Percentiles rank a stretch among this genome's conserved stretches.
phyloP scores from a whole-genome alignment of 2,113 vertebrate species.

The Girardinichthys multiradiatus region DNA sequence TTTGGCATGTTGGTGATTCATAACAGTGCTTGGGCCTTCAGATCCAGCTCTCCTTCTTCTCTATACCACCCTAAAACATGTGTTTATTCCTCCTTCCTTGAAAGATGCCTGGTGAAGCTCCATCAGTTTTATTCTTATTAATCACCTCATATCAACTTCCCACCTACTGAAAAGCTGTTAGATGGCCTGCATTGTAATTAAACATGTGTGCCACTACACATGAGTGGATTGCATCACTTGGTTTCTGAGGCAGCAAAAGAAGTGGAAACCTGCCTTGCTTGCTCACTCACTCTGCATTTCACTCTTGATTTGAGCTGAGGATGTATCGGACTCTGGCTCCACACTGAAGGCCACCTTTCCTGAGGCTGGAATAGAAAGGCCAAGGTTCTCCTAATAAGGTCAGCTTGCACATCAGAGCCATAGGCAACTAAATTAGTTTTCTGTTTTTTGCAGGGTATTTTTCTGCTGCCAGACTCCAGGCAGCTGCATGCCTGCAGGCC shows the following conservation, averaged over 20 bases:
- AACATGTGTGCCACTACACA: conserved; percentile 26
- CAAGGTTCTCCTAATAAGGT: conserved; percentile 77
- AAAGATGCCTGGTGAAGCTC: neutral
- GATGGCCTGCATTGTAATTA: conserved; percentile 27
- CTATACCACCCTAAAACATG: conserved; percentile 38
- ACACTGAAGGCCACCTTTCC: conserved; percentile 44
- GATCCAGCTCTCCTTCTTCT: conserved; percentile 29
- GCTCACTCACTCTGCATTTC: conserved; percentile 43
- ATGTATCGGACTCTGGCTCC: conserved; percentile 69
- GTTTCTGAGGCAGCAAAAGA: conserved; percentile 51
- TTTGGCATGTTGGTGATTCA: conserved; percentile 74
- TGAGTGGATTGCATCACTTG: conserved; percentile 57
- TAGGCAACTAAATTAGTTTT: conserved; percentile 72
- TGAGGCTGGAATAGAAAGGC: conserved; percentile 66
- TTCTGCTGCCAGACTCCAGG: conserved; percentile 16
- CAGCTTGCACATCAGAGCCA: conserved; percentile 69
- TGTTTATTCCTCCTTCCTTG: conserved; percentile 37
- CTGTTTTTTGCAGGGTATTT: conserved; percentile 69
- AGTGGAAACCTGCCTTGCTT: conserved; percentile 4
- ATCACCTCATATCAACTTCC: conserved; percentile 9
- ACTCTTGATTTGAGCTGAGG: conserved; percentile 49
- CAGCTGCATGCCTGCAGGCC: conserved; percentile 27
- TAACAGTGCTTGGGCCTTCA: conserved; percentile 65
- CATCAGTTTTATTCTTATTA: neutral
- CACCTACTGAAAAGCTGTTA: conserved; percentile 47